Conservation (phyloP, 2,113 vertebrate genomes). For the Erinaceus europaeus region DNA sequence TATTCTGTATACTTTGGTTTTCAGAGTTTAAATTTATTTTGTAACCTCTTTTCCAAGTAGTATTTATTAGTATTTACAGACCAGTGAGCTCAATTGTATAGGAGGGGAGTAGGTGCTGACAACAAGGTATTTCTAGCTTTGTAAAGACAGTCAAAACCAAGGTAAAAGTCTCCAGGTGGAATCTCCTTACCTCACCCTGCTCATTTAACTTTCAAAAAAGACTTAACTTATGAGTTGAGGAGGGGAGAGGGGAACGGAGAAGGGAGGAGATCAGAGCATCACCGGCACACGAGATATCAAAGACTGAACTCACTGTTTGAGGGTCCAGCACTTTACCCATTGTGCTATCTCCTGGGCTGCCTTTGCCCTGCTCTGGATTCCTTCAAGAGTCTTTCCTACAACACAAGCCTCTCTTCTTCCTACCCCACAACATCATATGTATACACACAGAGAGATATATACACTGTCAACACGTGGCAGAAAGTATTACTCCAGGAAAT, state of each 20-base stretch:
- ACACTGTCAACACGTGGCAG: background rate
- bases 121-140: background rate
- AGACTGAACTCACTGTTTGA: too few relatives aligned
- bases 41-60: background rate
- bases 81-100: background rate
- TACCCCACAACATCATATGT: background rate
- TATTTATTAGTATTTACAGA: background rate
- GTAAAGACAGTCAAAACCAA: background rate
- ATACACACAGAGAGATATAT: background rate
- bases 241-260: too few relatives aligned
- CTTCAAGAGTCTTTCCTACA: background rate
- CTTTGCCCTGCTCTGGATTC: background rate
- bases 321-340: too few relatives aligned
- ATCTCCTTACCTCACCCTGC: background rate
- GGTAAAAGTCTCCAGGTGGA: background rate
- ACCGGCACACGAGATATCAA: too few relatives aligned
- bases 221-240: too few relatives aligned
- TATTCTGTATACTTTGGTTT: too few relatives aligned
- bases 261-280: too few relatives aligned
- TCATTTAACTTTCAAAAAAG: too few relatives aligned
- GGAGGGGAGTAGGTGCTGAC: fast-evolving
- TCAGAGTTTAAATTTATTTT: background rate
- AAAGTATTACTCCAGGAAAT: background rate
- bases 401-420: background rate
- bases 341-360: too few relatives aligned